Evolutionary conservation across 2,797 vertebrate genomes (phyloP), one percentile per base, ranked within the genome.

Genomic region (Helarctos malayanus): DNA sequence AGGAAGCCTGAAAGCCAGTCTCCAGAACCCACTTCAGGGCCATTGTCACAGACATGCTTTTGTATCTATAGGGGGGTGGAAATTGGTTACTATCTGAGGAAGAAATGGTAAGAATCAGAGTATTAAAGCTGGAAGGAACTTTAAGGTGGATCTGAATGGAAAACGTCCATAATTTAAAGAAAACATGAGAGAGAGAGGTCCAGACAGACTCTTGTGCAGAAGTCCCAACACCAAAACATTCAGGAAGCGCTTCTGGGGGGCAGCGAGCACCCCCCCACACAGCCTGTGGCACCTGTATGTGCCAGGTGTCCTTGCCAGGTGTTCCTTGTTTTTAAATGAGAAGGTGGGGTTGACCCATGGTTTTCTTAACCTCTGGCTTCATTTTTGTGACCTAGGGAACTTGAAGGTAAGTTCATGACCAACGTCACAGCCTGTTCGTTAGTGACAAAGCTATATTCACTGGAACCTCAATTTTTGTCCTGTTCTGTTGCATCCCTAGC

Each of bases 301-400:
- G 87, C 32, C 35, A 81, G 29, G 25, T 13, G 12, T 63, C 52
- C 92, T 45, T 92, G 21, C 56, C 27, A 19, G 25, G 14, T 49
- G 11, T 49, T 84, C 15, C 63, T 65, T 65, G 65, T 71, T 76
- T 88, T 94, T 80, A 87, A 96, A 71, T 56, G 47, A 75, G 35
- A 96, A 89, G 89, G 45, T 16, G 57, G 56, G 11, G 35, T 49
- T 54, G 13, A 87, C 41, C 15, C 52, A 49, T 16, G 69, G 49
- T 71, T 91, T 85, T 29, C 56, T 23, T 47, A 78, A 84, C 16
- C 59, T 75, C 56, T 73, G 5, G 38, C 68, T 59, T 92, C 5
- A 9, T 45, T 61, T 83, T 91, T 85, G 47, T 94, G 45, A 71
- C 45, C 89, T 81, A 35, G 61, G 49, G 47, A 87, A 95, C 11